Evolutionary conservation across 2,113 vertebrate genomes (phyloP).

Genomic region (Pseudois nayaur): DNA sequence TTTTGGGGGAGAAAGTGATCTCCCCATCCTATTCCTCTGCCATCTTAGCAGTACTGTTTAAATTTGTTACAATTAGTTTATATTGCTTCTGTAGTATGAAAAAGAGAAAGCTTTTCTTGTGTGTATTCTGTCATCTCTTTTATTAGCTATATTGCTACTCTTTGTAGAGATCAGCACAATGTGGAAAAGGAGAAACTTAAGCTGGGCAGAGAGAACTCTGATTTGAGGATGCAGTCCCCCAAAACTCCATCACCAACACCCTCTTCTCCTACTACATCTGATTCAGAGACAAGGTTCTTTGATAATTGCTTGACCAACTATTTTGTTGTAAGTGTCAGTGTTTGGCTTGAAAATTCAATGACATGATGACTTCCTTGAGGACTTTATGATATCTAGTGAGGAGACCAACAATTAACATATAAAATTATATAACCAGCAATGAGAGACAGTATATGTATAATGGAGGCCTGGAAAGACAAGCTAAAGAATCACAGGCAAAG

Average conservation of each 20-base stretch:
- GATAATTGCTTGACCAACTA: not conserved
- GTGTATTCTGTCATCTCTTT: not conserved
- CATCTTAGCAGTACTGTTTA: not conserved
- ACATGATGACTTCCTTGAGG: not conserved
- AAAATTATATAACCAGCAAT: not conserved
- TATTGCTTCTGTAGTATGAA: not conserved
- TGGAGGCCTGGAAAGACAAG: not conserved
- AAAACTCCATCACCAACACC: not conserved
- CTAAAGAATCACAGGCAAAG: not conserved
- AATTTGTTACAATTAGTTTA: not conserved
- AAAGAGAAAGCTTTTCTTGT: not conserved
- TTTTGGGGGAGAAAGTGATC: not conserved
- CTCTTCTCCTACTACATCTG: not conserved
- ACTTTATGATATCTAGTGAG: not conserved
- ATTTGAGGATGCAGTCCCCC: not conserved
- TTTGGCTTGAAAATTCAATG: not conserved
- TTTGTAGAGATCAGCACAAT: not conserved
- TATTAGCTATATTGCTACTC: not conserved
- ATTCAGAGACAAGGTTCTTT: not conserved
- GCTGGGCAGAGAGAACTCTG: not conserved
- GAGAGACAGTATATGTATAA: not conserved
- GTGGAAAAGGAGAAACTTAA: not conserved
- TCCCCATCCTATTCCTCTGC: not conserved
- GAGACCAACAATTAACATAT: not conserved
- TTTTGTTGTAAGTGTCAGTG: not conserved